These are phyloP conservation scores for Telenomus remus DNA, from an alignment of 1,140 invertebrate species.

Conservation along the genomic window DNA sequence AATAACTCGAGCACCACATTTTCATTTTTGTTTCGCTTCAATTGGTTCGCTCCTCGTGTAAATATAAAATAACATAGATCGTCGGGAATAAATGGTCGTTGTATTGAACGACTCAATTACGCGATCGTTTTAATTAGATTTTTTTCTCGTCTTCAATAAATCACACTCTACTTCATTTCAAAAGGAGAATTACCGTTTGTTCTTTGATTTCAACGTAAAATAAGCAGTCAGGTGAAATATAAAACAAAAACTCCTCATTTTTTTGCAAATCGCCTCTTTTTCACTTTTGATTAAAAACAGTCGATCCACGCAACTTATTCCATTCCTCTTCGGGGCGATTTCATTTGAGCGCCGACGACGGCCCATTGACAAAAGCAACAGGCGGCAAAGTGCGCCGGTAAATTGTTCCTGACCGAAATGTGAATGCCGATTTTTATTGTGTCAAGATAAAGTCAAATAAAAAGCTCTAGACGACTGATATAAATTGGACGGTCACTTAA, in stretches of 20 bases:
- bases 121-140: slow-evolving; percentile 15
- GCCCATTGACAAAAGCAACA: slow-evolving; percentile 29
- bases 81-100: slow-evolving; percentile 23
- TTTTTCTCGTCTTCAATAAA: slow-evolving; percentile 4
- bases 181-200: slow-evolving; percentile 1
- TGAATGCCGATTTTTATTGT: slow-evolving; percentile 17
- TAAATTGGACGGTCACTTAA: no score
- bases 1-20: slow-evolving; percentile 4
- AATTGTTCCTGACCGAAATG: slow-evolving; percentile 16
- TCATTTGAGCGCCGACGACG: slow-evolving; percentile 19
- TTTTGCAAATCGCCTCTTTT: slow-evolving; percentile 1
- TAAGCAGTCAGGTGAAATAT: not conserved
- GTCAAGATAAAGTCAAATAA: no score
- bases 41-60: not conserved
- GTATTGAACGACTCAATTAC: slow-evolving; percentile 25
- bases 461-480: no score
- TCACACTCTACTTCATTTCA: not conserved
- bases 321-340: not conserved
- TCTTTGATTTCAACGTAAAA: not conserved
- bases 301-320: slow-evolving; percentile 8
- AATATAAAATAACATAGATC: slow-evolving; percentile 27
- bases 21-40: slow-evolving; percentile 14
- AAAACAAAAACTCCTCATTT: not conserved
- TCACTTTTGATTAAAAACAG: slow-evolving; percentile 29
- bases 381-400: slow-evolving; percentile 18